Conservation (phyloP, 1,140 invertebrate species). For the Bombus superbus region DNA sequence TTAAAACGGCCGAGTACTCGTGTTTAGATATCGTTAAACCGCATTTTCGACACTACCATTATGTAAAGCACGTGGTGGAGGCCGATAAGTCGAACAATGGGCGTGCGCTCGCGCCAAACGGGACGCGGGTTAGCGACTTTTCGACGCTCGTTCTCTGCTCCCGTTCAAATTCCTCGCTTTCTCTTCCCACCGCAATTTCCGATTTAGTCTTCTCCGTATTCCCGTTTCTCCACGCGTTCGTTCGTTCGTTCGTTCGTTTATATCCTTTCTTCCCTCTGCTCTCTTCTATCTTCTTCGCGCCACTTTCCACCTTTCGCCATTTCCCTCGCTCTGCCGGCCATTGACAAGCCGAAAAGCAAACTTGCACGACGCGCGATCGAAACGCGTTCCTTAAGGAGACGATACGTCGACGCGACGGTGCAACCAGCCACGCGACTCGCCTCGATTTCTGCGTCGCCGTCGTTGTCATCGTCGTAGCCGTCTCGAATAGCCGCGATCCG, state of each 20-base stretch:
- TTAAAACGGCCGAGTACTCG: conserved; percentile 70
- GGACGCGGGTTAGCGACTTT: conserved; percentile 51
- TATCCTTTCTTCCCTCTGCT: not conserved
- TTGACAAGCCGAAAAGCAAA: too few species aligned
- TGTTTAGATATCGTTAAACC: conserved; percentile 80
- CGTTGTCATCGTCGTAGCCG: not conserved
- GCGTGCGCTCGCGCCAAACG: conserved; percentile 44
- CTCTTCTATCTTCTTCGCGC: too few species aligned
- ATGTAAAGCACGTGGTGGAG: conserved; percentile 79
- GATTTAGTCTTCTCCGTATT: too few species aligned
- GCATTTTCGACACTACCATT: conserved; percentile 80
- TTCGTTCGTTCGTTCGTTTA: not conserved
- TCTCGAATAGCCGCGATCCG: not conserved
- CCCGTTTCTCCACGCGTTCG: not conserved
- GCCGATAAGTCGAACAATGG: conserved; percentile 81
- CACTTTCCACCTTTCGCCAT: too few species aligned
- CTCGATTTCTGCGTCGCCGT: not conserved
- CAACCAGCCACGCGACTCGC: too few species aligned
- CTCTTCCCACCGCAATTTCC: conserved; percentile 2
- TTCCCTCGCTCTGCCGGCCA: too few species aligned
- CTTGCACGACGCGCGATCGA: too few species aligned
- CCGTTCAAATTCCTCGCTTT: not conserved
- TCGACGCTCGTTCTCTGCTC: conserved; percentile 22
- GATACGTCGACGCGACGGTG: too few species aligned
- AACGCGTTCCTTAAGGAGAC: too few species aligned